phyloP scores from a whole-genome alignment of 2,888 invertebrate species.

The Andrena flavipes region DNA sequence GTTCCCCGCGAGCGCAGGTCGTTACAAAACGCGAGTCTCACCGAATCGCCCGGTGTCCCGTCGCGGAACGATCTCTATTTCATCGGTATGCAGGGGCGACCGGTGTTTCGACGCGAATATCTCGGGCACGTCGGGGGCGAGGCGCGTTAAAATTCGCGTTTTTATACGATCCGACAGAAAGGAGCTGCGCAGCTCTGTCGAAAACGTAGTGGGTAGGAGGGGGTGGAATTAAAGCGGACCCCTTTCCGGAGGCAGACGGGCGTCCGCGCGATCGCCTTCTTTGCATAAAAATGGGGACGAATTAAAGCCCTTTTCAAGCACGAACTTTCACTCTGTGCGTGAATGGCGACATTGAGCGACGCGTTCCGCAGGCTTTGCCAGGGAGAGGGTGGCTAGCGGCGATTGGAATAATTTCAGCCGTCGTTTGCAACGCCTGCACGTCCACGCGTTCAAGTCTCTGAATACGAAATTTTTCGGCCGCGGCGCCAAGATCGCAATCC shows the following conservation, averaged over 20 bases:
- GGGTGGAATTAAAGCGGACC: conserved; percentile 47
- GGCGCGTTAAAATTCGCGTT: conserved; percentile 24
- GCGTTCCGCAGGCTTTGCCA: conserved; percentile 20
- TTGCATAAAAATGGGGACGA: conserved; percentile 70
- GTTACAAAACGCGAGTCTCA: conserved; percentile 40
- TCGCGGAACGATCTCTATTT: conserved; percentile 38
- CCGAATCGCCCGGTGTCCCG: conserved; percentile 12
- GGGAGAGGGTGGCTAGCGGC: conserved; percentile 12
- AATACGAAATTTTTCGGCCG: conserved; percentile 48
- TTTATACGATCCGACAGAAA: conserved; percentile 8
- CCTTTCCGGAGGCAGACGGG: conserved; percentile 49
- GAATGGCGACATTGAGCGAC: conserved; percentile 48
- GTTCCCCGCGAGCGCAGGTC: conserved; percentile 8
- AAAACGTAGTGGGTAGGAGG: conserved; percentile 19
- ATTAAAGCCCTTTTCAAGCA: conserved; percentile 53
- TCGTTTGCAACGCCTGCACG: conserved; percentile 49
- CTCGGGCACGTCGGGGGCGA: conserved; percentile 2
- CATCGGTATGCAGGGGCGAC: conserved; percentile 37
- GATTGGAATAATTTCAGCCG: conserved; percentile 63
- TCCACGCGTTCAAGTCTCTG: conserved; percentile 54
- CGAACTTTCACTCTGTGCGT: conserved; percentile 37
- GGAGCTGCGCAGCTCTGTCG: background rate
- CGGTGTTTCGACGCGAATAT: conserved; percentile 9
- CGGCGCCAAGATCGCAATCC: conserved; percentile 5
- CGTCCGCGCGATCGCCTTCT: conserved; percentile 49